Percentiles rank a stretch among this genome's conserved stretches.
phyloP scores from a whole-genome alignment of 2,797 vertebrate genomes.

The Chiloscyllium punctatum region DNA sequence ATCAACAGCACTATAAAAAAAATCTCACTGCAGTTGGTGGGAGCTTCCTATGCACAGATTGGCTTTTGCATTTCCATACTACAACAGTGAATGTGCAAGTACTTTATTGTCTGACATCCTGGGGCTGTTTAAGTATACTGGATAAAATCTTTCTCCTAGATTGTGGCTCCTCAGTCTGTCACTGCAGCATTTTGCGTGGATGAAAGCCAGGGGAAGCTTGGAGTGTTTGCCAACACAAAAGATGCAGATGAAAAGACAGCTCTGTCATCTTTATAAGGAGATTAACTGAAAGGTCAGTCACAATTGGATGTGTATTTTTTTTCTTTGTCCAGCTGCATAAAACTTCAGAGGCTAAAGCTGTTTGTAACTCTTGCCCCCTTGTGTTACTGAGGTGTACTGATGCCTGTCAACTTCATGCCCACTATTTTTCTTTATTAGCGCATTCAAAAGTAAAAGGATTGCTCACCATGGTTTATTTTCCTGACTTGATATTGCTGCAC shows the following conservation, averaged over 20 bases:
- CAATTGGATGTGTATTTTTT: background rate
- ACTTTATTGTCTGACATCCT: background rate
- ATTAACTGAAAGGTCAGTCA: conserved; percentile 31
- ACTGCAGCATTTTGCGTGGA: background rate
- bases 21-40: background rate
- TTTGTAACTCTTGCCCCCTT: background rate
- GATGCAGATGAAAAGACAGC: conserved; percentile 4
- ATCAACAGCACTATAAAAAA: background rate
- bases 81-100: background rate
- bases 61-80: background rate
- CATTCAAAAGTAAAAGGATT: background rate
- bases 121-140: background rate
- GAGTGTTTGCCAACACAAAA: background rate
- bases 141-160: background rate
- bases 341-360: background rate
- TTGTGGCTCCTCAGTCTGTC: background rate
- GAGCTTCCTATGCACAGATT: background rate
- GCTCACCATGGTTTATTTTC: background rate
- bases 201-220: conserved; percentile 4
- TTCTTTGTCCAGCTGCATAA: background rate
- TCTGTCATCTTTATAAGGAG: conserved; percentile 9
- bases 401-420: background rate
- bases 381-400: background rate
- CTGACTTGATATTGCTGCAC: background rate
- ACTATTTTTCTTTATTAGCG: background rate